Evolutionary conservation across 2,888 invertebrate genomes (phyloP), one percentile per base, ranked within the genome.

Genomic region (Tetanocera ferruginea): DNA sequence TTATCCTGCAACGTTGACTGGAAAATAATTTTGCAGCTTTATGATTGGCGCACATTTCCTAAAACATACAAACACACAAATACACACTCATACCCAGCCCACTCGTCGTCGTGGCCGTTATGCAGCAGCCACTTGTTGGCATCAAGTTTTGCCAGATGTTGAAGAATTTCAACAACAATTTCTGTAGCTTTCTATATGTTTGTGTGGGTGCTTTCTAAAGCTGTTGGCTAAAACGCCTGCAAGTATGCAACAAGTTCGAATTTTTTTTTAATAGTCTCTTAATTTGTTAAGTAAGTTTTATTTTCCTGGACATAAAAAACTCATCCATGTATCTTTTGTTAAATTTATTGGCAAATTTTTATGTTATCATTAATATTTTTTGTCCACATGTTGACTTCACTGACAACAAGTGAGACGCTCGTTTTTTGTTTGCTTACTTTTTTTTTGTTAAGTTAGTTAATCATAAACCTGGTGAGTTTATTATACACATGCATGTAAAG

Each of bases 41-140:
- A 49, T 81, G 72, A 87, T 87, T 87, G 87, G 87, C 76, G 75
- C 64, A 19, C 51, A 19, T n/a, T 31, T 8, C 62, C 4, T 0
- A 3, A 34, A 6, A 64, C 43, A 43, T 14, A 43, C 43, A 43
- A 43, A 11, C 11, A 14, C 43, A 43, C 43, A 43, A n/a, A 43
- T 43, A 28, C 23, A 51, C 11, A 49, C 25, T 17, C 23, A 23
- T 51, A 49, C 25, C 49, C 51, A 49, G 6, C 17, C 5, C 51
- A 17, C 17, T 6, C 14, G 34, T 31, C 37, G 34, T 11, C 64
- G 14, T 19, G 11, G 51, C 11, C 51, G 25, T 25, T 25, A 43
- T 43, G 49, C 69, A 23, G 34, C 37, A 4, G 51, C 69, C 69
- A 69, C 62, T 57, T 57, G 57, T 57, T 72, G 72, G 43, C 70